Conservation (phyloP, 2,888 invertebrate genomes). For the Hyposoter dolosus region DNA sequence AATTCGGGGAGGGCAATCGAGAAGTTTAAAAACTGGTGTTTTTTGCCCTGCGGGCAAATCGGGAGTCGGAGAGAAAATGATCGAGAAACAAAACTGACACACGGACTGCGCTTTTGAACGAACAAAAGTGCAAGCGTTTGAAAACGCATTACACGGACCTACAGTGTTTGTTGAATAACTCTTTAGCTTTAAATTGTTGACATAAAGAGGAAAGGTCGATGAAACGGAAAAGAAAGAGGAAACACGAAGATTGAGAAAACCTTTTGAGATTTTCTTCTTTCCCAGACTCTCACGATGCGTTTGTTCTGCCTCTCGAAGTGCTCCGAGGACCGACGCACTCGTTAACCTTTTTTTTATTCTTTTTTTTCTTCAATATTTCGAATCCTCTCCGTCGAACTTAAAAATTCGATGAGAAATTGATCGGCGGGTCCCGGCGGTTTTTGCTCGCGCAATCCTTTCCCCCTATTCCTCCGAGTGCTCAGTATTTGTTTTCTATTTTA, state of each 20-base stretch:
- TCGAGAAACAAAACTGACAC: conserved; percentile 47
- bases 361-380: conserved; percentile 4
- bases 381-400: conserved; percentile 27
- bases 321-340: conserved; percentile 20
- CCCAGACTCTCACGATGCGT: conserved; percentile 1
- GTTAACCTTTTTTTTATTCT: not conserved
- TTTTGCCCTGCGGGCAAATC: not conserved
- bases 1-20: not conserved
- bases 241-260: conserved; percentile 14
- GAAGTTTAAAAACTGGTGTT: not conserved
- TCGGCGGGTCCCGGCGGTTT: conserved; percentile 29
- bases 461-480: not conserved
- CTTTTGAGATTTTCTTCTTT: conserved; percentile 8
- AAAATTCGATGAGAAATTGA: conserved; percentile 14
- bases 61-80: conserved; percentile 2
- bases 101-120: conserved; percentile 69
- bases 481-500: conserved; percentile 7
- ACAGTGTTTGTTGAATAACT: conserved; percentile 83
- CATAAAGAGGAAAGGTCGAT: conserved; percentile 61
- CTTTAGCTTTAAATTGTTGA: conserved; percentile 83
- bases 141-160: conserved; percentile 78
- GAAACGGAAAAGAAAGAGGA: conserved; percentile 24
- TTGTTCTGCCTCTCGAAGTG: conserved; percentile 14
- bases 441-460: conserved; percentile 6
- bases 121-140: conserved; percentile 73